A percentile compares a stretch with the other conserved stretches of the same genome.
phyloP scores from a whole-genome alignment of 2,797 vertebrate species.

The Apogon talboti region DNA sequence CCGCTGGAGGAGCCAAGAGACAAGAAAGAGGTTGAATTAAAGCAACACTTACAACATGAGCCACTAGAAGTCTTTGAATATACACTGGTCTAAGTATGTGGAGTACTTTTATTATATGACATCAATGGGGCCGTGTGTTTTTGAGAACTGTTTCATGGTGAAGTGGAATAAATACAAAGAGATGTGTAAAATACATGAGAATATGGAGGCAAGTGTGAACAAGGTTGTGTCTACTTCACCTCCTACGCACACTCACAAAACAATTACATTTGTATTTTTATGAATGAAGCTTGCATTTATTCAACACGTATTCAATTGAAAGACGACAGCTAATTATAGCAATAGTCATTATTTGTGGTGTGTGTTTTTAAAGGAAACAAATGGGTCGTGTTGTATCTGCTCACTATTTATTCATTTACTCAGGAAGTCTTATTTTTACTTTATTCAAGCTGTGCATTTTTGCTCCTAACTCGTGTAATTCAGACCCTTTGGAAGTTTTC shows the following conservation, averaged over 20 bases:
- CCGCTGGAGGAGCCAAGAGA: slow-evolving; percentile 12
- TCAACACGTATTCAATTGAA: neutral
- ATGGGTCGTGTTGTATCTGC: neutral
- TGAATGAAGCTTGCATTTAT: neutral
- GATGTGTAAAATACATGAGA: slow-evolving; percentile 27
- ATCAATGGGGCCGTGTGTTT: neutral
- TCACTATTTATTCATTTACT: neutral
- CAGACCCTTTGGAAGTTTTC: neutral
- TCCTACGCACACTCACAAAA: slow-evolving; percentile 5
- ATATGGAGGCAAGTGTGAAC: slow-evolving; percentile 9
- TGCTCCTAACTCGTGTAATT: too few relatives aligned
- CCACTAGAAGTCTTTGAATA: neutral
- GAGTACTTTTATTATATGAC: neutral
- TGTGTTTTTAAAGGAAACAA: neutral
- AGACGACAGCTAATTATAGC: neutral
- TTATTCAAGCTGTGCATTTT: too few relatives aligned
- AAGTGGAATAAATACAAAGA: slow-evolving; percentile 17
- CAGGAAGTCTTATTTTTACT: too few relatives aligned
- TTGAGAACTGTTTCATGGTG: slow-evolving; percentile 3
- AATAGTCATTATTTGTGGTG: neutral
- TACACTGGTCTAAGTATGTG: neutral
- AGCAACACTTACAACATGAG: neutral
- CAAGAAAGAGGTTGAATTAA: slow-evolving; percentile 7
- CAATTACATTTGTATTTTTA: neutral
- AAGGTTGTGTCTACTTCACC: slow-evolving; percentile 7